phyloP scores from a whole-genome alignment of 2,797 vertebrate species.

The Poeciliopsis infans region DNA sequence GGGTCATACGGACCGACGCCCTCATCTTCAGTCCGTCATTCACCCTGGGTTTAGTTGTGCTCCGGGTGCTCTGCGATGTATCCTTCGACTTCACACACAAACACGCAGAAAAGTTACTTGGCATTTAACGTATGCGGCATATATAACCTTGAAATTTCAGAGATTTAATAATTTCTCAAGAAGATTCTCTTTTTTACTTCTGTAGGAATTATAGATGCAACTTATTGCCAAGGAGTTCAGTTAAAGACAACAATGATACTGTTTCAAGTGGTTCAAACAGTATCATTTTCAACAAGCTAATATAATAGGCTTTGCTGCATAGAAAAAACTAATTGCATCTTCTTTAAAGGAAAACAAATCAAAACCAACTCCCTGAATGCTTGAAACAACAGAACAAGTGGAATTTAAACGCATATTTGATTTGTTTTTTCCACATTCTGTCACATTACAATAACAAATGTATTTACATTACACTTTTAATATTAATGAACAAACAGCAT shows the following conservation, averaged over 20 bases:
- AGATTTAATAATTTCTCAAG: neutral
- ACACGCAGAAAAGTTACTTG: neutral
- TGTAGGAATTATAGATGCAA: neutral
- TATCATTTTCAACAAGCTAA: neutral
- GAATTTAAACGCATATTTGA: neutral
- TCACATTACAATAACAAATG: neutral
- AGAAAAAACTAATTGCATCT: neutral
- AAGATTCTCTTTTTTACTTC: neutral
- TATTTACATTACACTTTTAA: no score
- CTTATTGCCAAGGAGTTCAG: neutral
- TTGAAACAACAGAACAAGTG: neutral
- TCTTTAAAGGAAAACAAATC: neutral
- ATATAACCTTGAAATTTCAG: neutral
- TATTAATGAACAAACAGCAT: neutral
- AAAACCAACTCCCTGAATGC: neutral
- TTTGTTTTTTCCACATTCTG: neutral
- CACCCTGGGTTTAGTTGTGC: slow-evolving; percentile 82
- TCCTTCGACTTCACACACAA: slow-evolving; percentile 85
- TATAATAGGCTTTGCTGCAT: neutral
- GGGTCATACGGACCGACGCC: slow-evolving; percentile 95
- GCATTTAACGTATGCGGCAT: neutral
- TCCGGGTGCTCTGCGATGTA: slow-evolving; percentile 75
- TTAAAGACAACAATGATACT: neutral
- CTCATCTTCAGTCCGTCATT: slow-evolving; percentile 94
- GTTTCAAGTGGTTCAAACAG: neutral